phyloP scores from a whole-genome alignment of 2,113 vertebrate genomes.

The Corydoras maculifer region DNA sequence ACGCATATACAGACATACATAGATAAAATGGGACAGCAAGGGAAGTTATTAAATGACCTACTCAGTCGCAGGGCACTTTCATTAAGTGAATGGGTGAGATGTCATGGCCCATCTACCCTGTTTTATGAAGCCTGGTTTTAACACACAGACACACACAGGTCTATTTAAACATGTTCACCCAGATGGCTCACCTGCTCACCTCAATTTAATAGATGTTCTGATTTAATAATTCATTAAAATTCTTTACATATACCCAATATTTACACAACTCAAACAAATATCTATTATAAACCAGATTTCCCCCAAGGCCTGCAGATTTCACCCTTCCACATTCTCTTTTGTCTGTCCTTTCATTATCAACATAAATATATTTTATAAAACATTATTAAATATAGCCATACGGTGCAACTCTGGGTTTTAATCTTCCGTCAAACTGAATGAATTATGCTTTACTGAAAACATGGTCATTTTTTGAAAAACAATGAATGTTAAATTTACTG shows the following conservation, averaged over 20 bases:
- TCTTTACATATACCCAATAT: conserved; percentile 42
- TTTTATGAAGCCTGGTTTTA: conserved; percentile 31
- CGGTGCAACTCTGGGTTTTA: no score
- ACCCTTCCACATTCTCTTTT: no score
- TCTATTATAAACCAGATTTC: conserved; percentile 53
- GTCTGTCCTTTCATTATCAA: no score
- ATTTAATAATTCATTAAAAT: conserved; percentile 61
- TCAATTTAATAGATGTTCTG: conserved; percentile 53
- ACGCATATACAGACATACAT: neutral
- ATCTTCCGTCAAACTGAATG: no score
- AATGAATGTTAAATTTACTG: no score
- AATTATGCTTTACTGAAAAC: no score
- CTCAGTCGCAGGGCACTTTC: conserved; percentile 35
- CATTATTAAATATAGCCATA: no score
- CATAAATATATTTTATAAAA: no score
- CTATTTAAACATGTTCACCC: conserved; percentile 46
- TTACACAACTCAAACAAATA: conserved; percentile 6
- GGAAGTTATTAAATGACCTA: conserved; percentile 55
- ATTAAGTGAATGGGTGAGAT: conserved; percentile 41
- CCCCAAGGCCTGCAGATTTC: neutral
- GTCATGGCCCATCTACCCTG: conserved; percentile 35
- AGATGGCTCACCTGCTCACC: conserved; percentile 50
- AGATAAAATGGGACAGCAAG: conserved; percentile 19
- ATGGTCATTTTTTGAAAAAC: no score
- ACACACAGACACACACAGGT: conserved; percentile 19